Evolutionary conservation across 2,797 vertebrate species (phyloP).

Genomic region (Sciaenops ocellatus): DNA sequence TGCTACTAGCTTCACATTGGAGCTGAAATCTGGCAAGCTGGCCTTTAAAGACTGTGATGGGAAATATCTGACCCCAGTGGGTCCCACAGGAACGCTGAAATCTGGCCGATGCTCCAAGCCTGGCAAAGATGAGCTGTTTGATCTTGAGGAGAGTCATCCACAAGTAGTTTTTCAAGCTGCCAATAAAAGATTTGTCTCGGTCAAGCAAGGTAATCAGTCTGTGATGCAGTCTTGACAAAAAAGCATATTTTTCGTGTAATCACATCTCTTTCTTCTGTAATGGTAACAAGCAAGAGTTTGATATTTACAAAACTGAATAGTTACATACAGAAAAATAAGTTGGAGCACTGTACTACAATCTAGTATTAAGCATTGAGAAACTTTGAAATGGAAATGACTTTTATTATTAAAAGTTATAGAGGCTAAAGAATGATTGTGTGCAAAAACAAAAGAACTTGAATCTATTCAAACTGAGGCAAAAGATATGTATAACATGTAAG

Average conservation of each 20-base stretch:
- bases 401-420: not conserved
- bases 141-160: slow-evolving; percentile 96
- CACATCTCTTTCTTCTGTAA: not conserved
- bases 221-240: not conserved
- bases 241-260: not conserved
- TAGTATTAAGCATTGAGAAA: not conserved
- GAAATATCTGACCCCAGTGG: slow-evolving; percentile 92
- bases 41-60: slow-evolving; percentile 96
- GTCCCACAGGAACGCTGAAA: slow-evolving; percentile 92
- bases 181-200: slow-evolving; percentile 95
- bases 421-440: not conserved
- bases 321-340: not conserved
- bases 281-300: not conserved
- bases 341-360: not conserved
- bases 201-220: slow-evolving; percentile 92
- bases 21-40: slow-evolving; percentile 94
- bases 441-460: not conserved
- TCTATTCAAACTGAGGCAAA: not conserved
- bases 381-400: not conserved
- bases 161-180: slow-evolving; percentile 95
- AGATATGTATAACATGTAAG: not conserved
- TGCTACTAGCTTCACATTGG: slow-evolving; percentile 90
- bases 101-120: slow-evolving; percentile 93
- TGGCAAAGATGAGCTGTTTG: slow-evolving; percentile 97
- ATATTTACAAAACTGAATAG: not conserved